A percentile compares a stretch with the other conserved stretches of the same genome.
Conservation (phyloP, 2,888 invertebrate genomes). For the Amblyteles armatorius region DNA sequence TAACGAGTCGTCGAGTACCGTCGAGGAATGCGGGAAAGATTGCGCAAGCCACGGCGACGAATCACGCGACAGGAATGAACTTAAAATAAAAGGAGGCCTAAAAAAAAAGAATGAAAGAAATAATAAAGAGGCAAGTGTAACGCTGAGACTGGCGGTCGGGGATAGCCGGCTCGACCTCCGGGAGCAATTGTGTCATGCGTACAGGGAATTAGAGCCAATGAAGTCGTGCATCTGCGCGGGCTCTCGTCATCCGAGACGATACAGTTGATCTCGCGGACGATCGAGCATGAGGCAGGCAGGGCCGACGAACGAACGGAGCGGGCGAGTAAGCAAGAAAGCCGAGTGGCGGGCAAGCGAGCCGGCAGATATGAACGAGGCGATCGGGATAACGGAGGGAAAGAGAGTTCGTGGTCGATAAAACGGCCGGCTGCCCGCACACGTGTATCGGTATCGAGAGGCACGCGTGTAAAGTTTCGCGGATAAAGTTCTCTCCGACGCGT, state of each 20-base stretch:
- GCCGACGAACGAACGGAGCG: conserved; percentile 8
- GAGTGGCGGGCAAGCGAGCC: conserved; percentile 45
- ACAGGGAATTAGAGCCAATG: conserved; percentile 69
- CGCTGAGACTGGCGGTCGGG: conserved; percentile 39
- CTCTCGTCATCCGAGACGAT: conserved; percentile 61
- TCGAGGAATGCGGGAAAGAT: conserved; percentile 57
- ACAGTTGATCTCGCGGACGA: conserved; percentile 34
- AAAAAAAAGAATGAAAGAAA: conserved; percentile 35
- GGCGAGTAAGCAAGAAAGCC: conserved; percentile 38
- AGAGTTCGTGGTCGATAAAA: conserved; percentile 66
- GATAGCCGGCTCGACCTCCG: conserved; percentile 45
- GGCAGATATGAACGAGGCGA: conserved; percentile 58
- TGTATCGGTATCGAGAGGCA: conserved; percentile 48
- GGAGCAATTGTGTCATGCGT: conserved; percentile 67
- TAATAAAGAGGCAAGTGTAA: conserved; percentile 36
- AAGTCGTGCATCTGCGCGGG: conserved; percentile 69
- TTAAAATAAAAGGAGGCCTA: background rate
- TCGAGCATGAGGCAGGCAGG: conserved; percentile 22
- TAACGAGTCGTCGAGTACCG: background rate
- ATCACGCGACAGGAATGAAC: conserved; percentile 59
- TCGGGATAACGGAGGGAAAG: background rate
- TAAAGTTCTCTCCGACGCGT: conserved; percentile 58
- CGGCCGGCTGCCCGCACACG: conserved; percentile 57
- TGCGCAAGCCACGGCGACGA: conserved; percentile 59
- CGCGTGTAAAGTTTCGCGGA: conserved; percentile 58